These are phyloP conservation scores for Styela clava DNA, from an alignment of 23 tunicate species.

Conservation along the genomic window DNA sequence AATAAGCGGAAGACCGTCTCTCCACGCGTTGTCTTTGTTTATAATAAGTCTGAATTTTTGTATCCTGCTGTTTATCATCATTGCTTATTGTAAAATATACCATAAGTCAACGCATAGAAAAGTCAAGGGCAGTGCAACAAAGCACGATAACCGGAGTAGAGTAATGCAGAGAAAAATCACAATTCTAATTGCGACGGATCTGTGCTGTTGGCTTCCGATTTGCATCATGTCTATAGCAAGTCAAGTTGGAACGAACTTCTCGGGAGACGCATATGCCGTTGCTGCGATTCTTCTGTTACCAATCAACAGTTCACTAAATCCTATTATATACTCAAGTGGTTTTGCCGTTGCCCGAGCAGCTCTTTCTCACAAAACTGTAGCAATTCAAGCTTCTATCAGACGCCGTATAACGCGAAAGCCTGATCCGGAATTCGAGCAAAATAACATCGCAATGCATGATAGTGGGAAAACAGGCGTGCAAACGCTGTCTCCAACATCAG, in stretches of 20 bases:
- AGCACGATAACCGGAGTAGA: background rate
- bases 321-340: constrained; percentile 27
- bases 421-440: too few relatives aligned
- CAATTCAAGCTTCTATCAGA: too few relatives aligned
- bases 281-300: constrained; percentile 36
- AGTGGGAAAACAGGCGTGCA: too few relatives aligned
- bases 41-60: background rate
- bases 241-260: background rate
- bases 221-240: constrained; percentile 26
- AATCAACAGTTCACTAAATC: constrained; percentile 33
- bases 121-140: background rate
- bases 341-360: background rate
- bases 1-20: background rate
- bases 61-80: background rate
- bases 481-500: too few relatives aligned
- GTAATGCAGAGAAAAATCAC: constrained; percentile 35
- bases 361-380: too few relatives aligned
- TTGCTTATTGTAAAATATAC: background rate
- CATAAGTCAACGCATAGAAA: constrained; percentile 1
- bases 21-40: constrained; percentile 10
- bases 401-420: too few relatives aligned
- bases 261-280: constrained; percentile 23
- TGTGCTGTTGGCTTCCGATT: constrained; percentile 46
- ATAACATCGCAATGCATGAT: too few relatives aligned
- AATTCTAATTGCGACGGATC: constrained; percentile 35